These are phyloP conservation scores for Pachycephus smyrnensis DNA, from an alignment of 2,888 invertebrate species.

Conservation along the genomic window DNA sequence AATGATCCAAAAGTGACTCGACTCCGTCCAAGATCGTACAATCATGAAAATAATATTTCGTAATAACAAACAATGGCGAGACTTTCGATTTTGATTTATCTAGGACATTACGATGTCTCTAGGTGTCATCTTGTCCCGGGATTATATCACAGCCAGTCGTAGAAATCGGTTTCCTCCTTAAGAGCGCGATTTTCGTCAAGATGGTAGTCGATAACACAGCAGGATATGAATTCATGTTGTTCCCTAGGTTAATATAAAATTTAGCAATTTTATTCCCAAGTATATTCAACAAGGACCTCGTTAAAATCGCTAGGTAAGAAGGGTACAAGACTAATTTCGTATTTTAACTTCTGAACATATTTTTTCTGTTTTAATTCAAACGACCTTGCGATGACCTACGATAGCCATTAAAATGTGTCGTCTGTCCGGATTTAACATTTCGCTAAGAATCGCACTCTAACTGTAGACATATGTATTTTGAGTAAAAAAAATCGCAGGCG, in stretches of 20 bases:
- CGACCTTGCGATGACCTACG: neutral
- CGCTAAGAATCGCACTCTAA: neutral
- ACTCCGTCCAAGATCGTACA: neutral
- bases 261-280: too few relatives aligned
- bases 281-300: too few relatives aligned
- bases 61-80: neutral
- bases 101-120: neutral
- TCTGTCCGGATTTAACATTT: neutral
- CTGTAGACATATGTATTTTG: neutral
- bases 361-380: too few relatives aligned
- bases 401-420: neutral
- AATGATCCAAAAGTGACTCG: neutral
- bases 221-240: neutral
- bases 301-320: too few relatives aligned
- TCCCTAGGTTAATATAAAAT: neutral
- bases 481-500: neutral
- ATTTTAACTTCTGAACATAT: too few relatives aligned
- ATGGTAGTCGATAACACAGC: neutral
- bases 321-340: too few relatives aligned
- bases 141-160: neutral
- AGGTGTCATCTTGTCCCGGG: neutral
- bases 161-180: neutral
- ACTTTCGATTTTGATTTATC: slow-evolving; percentile 7
- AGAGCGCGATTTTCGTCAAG: neutral
- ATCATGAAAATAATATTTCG: neutral